Base-by-base conservation (phyloP, 2,797 vertebrate genomes). In the Podarcis siculus region DNA sequence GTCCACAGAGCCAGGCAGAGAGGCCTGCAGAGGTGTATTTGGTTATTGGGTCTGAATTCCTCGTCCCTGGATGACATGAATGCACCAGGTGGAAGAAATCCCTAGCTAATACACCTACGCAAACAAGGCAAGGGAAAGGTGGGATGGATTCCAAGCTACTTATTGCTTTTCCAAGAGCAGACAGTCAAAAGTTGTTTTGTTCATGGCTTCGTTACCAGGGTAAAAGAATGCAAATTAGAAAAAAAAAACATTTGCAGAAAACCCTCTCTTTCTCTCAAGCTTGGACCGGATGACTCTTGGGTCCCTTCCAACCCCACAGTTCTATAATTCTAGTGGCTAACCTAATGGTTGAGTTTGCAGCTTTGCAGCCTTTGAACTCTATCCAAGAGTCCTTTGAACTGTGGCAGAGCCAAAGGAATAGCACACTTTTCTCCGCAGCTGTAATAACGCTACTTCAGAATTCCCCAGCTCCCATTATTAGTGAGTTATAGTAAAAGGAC, bases 361-460 rank as follows among this genome's bases (percentile, higher is more conserved):
- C 23, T 89, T 81, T 8, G 6, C 8, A 7, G 2, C 21, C 69
- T 72, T 89, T 64, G 83, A 83, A 79, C 21, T 84, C 85, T 64
- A 79, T 23, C 55, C 61, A 58, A 6, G 27, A 78, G 27, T 39
- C 76, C 32, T 78, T 25, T 67, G 81, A 92, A 66, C 64, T 78
- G 80, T 37, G 72, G 75, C 55, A 87, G 25, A 55, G 45, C 49
- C 49, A 55, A 69, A 89, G 85, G 73, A 90, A 67, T n/a, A 30
- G 78, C 79, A 83, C 69, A 73, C 75, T 19, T 72, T 0, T 1
- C 42, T 85, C 55, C 1, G 9, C 78, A 84, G 8, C 2, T 85
- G 77, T 80, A 91, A 86, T 7, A 55, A 86, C 13, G 61, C 37
- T 67, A 39, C 76, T 86, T 86, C 71, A 82, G 84, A 79, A 55